Evolutionary conservation across 2,888 invertebrate species (phyloP).

Genomic region (Caenorhabditis angaria): DNA sequence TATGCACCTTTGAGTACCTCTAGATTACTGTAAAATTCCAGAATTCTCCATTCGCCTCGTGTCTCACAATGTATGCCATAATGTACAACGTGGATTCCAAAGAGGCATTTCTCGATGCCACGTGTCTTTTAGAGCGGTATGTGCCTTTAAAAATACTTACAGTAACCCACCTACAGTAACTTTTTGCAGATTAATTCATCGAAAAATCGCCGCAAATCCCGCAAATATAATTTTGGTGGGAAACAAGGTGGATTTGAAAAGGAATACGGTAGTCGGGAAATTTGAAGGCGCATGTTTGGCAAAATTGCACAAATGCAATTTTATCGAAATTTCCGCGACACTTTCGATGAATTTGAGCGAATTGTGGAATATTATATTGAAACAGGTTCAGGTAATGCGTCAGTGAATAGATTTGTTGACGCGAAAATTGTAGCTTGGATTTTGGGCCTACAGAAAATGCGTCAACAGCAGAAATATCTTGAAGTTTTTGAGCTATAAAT

Average conservation of each 20-base stretch:
- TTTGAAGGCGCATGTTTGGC: constrained; percentile 68
- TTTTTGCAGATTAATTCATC: constrained; percentile 22
- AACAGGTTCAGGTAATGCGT: constrained; percentile 49
- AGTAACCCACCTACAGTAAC: neutral
- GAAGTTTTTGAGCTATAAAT: too few relatives aligned
- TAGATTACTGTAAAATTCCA: constrained; percentile 11
- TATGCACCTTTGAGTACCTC: constrained; percentile 16
- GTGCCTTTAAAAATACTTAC: neutral
- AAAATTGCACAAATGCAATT: constrained; percentile 67
- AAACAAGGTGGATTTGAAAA: constrained; percentile 69
- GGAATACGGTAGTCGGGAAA: constrained; percentile 62
- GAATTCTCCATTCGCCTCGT: constrained; percentile 43
- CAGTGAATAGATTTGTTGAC: neutral
- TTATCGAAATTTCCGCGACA: constrained; percentile 64
- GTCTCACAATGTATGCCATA: constrained; percentile 57
- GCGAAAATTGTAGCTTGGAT: too few relatives aligned
- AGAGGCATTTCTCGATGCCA: constrained; percentile 64
- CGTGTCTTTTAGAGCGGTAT: constrained; percentile 5
- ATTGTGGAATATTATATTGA: constrained; percentile 61
- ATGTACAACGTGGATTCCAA: constrained; percentile 66
- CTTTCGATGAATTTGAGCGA: constrained; percentile 63
- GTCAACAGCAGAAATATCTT: too few relatives aligned
- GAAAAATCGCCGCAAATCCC: constrained; percentile 16
- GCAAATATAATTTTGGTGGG: constrained; percentile 59
- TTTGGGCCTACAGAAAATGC: too few relatives aligned